Evolutionary conservation across 2,888 invertebrate genomes (phyloP), one percentile per base, ranked within the genome.

Genomic region (Drepana falcataria): DNA sequence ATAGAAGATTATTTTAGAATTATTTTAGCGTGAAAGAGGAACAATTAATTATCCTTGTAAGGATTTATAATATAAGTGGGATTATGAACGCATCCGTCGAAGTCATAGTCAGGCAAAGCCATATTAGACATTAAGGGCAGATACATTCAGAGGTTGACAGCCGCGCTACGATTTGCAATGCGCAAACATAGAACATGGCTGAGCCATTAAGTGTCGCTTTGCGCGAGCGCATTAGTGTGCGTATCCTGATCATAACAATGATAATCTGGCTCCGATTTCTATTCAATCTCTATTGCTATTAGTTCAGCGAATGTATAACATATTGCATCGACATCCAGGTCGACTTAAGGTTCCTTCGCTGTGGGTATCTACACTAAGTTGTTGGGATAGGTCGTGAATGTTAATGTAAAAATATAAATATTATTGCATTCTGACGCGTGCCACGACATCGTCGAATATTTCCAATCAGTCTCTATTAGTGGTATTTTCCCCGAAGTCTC

Each of bases 171-270:
- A 51, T 5, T 40, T 34, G 7, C 44, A 44, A 44, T 9, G 9
- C 44, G 9, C 44, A 6, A 41, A 51, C 41, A 35, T 51, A 35
- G 41, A 40, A 59, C 57, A 53, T 51, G 51, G 40, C 5, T 6
- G 9, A 51, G 7, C 21, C 51, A 54, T 49, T 55, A 41, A 5
- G 41, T 40, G n/a, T 48, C 48, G 34, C 33, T 48, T n/a, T 48
- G 56, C 56, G 58, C 55, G 59, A 53, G 63, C 58, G 59, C 62
- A 40, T 51, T 51, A 40, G 51, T 40, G 51, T 60, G 58, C 49
- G 53, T 61, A 60, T 63, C 63, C 63, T 60, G 61, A 61, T 65
- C 65, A 61, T 59, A 61, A 51, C 49, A 49, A 48, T 59, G 54
- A 51, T 51, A 51, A 51, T 51, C 51, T 51, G 33, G 40, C 40